A percentile compares a stretch with the other conserved stretches of the same genome.
These are phyloP conservation scores for Zygaena filipendulae DNA, from an alignment of 2,888 invertebrate genomes.

Conservation along the genomic window DNA sequence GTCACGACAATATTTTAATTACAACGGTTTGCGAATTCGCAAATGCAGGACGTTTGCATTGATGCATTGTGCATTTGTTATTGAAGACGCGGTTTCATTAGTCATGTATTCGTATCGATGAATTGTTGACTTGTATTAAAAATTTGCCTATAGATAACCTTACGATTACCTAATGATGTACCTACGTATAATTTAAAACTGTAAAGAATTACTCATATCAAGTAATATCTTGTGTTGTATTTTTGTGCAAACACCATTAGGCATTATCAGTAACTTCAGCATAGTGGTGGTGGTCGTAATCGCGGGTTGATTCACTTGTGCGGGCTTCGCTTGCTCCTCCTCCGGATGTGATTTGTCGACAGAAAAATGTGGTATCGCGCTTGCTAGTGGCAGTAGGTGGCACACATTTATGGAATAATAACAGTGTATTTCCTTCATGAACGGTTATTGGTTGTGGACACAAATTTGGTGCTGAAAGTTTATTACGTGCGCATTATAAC, in stretches of 20 bases:
- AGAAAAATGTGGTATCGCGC: conserved; percentile 60
- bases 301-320: conserved; percentile 46
- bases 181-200: no score
- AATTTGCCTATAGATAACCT: no score
- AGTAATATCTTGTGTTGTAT: no score
- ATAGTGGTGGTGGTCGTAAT: conserved; percentile 36
- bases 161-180: no score
- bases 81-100: no score
- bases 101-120: no score
- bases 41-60: conserved; percentile 47
- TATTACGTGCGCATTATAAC: conserved; percentile 10
- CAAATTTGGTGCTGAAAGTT: conserved; percentile 15
- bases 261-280: conserved; percentile 40
- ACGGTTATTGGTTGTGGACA: conserved; percentile 29
- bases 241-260: conserved; percentile 28
- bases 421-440: conserved; percentile 56
- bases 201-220: conserved; percentile 4
- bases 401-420: conserved; percentile 42
- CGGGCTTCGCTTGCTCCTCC: conserved; percentile 37
- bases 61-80: conserved; percentile 25
- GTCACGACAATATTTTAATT: conserved; percentile 40
- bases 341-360: conserved; percentile 67
- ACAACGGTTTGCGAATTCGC: conserved; percentile 52
- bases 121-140: no score
- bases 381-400: conserved; percentile 39